These are phyloP conservation scores for Hylomyscus alleni DNA, from an alignment of 2,797 vertebrate genomes.

Conservation along the genomic window DNA sequence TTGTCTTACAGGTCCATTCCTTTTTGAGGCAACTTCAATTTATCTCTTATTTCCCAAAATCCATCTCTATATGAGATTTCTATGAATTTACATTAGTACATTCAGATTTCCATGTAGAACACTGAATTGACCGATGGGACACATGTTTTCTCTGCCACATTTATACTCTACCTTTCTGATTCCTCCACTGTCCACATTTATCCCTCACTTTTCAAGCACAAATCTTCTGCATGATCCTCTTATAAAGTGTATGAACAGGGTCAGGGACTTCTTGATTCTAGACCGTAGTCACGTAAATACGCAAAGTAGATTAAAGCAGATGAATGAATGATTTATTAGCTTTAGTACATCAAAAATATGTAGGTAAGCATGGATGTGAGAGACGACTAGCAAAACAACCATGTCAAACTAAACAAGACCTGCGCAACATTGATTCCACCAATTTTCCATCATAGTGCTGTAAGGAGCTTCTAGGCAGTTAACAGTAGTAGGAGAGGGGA, in stretches of 20 bases:
- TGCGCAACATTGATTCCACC: not conserved
- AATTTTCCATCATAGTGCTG: not conserved
- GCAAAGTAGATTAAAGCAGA: not conserved
- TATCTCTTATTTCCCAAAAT: not conserved
- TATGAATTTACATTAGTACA: not conserved
- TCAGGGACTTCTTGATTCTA: not conserved
- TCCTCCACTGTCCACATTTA: not conserved
- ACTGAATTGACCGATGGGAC: not conserved
- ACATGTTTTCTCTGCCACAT: fast-evolving
- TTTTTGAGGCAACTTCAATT: not conserved
- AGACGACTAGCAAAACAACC: not conserved
- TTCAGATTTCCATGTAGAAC: not conserved
- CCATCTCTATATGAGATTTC: not conserved
- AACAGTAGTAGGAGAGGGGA: not conserved
- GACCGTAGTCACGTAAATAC: not conserved
- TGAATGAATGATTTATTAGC: not conserved
- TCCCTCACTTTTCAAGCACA: not conserved
- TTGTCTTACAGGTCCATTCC: not conserved
- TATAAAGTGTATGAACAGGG: not conserved
- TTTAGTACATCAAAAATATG: not conserved
- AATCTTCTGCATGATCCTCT: not conserved
- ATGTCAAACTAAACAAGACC: not conserved
- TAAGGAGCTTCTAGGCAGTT: not conserved
- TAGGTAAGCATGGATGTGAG: not conserved
- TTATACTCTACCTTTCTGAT: not conserved